Base-by-base conservation (phyloP, 2,113 vertebrate genomes). In the Pipra filicauda region DNA sequence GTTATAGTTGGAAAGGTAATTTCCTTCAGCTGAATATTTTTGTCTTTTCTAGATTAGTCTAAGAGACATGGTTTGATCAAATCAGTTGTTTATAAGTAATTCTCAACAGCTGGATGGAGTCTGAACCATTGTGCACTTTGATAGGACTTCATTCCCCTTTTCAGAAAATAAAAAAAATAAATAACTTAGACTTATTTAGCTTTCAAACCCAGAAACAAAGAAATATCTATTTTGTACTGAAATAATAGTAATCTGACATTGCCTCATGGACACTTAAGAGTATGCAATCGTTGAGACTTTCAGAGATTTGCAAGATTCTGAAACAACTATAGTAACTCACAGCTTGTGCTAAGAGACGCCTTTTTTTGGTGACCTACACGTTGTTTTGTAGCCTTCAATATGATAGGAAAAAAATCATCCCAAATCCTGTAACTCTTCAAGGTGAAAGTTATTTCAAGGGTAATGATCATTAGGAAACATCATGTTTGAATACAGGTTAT, bases 11-110 rank as follows among this genome's bases (percentile, higher is more conserved):
- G 90, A 96, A 97, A 94, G 48, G 64, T 55, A 35, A 97, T 93
- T 97, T 98, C 58, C 89, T 98, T 96, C 93, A 78, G 31, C 16
- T 89, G 75, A 94, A 85, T 58, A 31, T 21, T 89, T 91, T 91
- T 91, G 52, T 91, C 49, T n/a, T 91, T 87, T 91, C 89, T 86
- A 83, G 65, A 80, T 94, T 54, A 88, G 54, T 78, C 58, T 89
- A 79, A 92, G 49, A 92, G 31, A 76, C 24, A 7, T 19, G 8
- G 35, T 59, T 92, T 92, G 85, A 94, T 94, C 84, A 95, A 84
- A 94, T 64, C 46, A 85, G 48, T 51, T 88, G 57, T 35, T 91
- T 85, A 15, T 75, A 97, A 83, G 26, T 48, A 91, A 87, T 72
- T 96, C 91, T 82, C 8, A 16, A 71, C 35, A 92, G 70, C 23